Evolutionary conservation across 2,113 vertebrate species (phyloP), one percentile per base, ranked within the genome.

Genomic region (Cervus canadensis): DNA sequence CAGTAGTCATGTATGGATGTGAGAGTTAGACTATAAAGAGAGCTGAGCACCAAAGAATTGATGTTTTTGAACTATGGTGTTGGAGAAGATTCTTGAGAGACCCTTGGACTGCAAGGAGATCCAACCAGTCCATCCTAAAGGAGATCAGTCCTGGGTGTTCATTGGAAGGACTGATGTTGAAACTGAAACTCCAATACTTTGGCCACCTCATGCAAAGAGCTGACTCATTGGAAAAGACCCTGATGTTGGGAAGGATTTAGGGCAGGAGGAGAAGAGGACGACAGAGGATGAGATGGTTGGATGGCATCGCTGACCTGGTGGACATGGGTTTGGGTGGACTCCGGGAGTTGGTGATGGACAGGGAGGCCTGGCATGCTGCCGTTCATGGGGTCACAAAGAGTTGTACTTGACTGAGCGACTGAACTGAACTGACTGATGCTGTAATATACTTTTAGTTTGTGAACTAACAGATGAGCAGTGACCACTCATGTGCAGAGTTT

Each of bases 361-460:
- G n/a, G 17, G 19, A n/a, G 9, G 5, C n/a, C 64, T 71, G n/a
- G n/a, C 19, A 6, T 12, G 17, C n/a, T 23, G 19, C 17, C 11
- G n/a, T 21, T 17, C 64, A 21, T 36, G 64, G n/a, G n/a, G 17
- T 19, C n/a, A 1, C 64, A 36, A 21, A 71, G 9, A 36, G 64
- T 71, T 5, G 19, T n/a, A 71, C 36, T 21, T 0, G 0, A 67
- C 30, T n/a, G 3, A 67, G 62, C 0, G 1, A 52, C 50, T 52
- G 50, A 52, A 52, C 50, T 52, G 50, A 52, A 5, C 50, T 52
- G 50, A 87, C 48, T 67, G 94, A 21, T 17, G 78, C 56, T 89
- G 23, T 11, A 43, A 59, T 15, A 43, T 76, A n/a, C 30, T 64
- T 7, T 82, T 23, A 57, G 6, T n/a, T 6, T 9, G 8, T 54